Base-by-base conservation (phyloP, 2,888 invertebrate genomes). In the Stenichneumon culpator region DNA sequence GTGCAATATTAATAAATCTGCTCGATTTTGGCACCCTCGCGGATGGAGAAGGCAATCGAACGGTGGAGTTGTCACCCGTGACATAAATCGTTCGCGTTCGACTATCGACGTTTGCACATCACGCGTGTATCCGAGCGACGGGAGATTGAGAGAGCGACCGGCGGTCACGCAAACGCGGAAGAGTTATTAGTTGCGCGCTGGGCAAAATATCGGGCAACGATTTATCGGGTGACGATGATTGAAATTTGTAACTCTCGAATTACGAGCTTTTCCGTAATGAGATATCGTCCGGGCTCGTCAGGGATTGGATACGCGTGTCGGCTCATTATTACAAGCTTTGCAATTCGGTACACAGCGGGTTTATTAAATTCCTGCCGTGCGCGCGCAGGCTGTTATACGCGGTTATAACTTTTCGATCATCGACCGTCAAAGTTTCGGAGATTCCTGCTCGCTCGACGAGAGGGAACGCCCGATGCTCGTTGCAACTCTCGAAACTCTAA, bases 401-500 rank as follows among this genome's bases (percentile, higher is more conserved):
- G n/a, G 63, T 28, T 5, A 32, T 1, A 32, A 60, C 11, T 3
- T 74, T 25, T 1, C 47, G 36, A 84, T 73, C 68, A 70, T 79
- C 50, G 47, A 82, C 70, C 67, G 57, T 28, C 7, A 79, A 82
- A 85, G 28, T 75, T 82, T 67, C 57, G 11, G 28, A 57, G 68
- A 54, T 65, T 25, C 57, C 82, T n/a, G 28, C 6, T 4, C 28
- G 16, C 63, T 28, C 32, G 32, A 47, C 72, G 82, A 73, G 69
- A 74, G 72, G 74, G 57, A 74, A 79, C 79, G 74, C 57, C 69
- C 60, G 69, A 5, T 54, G 32, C 25, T 70, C 36, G 73, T 67
- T n/a, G 67, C 36, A 39, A 67, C 75, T 72, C 79, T 82, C 69
- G 69, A 82, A 82, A 82, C 74, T 82, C 70, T 57, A 89, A 90